Evolutionary conservation across 2,797 vertebrate species (phyloP).

Genomic region (Urosaurus nigricauda): DNA sequence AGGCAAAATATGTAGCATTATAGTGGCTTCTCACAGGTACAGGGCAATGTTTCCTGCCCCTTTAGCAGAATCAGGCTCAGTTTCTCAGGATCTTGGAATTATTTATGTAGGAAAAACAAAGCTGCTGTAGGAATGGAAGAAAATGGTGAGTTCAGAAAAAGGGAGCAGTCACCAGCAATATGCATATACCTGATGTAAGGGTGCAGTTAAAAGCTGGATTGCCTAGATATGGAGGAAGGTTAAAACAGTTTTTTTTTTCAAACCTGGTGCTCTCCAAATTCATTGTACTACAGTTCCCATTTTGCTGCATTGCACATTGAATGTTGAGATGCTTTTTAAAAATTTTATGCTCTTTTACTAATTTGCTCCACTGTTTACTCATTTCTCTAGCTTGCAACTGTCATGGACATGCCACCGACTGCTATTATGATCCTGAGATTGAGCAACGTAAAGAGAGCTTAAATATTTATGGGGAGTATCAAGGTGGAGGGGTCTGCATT

Average conservation of each 20-base stretch:
- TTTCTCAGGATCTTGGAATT: not conserved
- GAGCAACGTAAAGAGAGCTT: constrained; percentile 87
- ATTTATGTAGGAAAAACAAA: not conserved
- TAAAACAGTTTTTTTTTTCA: too few relatives aligned
- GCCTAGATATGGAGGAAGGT: too few relatives aligned
- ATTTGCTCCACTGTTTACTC: constrained; percentile 31
- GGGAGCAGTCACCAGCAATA: too few relatives aligned
- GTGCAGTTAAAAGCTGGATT: too few relatives aligned
- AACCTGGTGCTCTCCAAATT: too few relatives aligned
- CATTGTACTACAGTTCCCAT: too few relatives aligned
- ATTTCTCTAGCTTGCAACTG: constrained; percentile 90
- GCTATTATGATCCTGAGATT: constrained; percentile 90
- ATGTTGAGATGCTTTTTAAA: not conserved
- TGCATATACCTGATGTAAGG: too few relatives aligned
- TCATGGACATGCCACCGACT: constrained; percentile 90
- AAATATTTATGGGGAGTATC: constrained; percentile 85
- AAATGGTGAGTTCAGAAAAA: not conserved
- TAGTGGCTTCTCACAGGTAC: constrained; percentile 7
- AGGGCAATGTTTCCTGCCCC: not conserved
- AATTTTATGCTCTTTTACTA: not conserved
- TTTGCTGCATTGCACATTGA: not conserved
- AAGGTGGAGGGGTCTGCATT: constrained; percentile 94
- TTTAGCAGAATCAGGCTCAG: not conserved
- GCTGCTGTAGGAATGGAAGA: not conserved
- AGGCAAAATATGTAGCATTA: constrained; percentile 41